Percentiles rank a stretch among this genome's conserved stretches.
These are phyloP conservation scores for Marronus borbonicus DNA, from an alignment of 2,888 invertebrate genomes.

Conservation along the genomic window DNA sequence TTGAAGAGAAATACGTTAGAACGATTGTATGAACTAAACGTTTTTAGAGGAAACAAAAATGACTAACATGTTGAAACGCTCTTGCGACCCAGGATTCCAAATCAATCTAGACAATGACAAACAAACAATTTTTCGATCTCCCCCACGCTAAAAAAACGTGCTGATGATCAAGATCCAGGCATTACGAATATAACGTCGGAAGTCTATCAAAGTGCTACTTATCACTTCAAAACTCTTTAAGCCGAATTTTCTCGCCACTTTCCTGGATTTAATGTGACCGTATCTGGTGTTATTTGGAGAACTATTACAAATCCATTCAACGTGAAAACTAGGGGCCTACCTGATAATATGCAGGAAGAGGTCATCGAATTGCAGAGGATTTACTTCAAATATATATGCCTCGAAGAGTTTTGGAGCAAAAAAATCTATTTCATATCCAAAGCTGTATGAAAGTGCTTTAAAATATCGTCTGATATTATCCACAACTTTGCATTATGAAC, in stretches of 20 bases:
- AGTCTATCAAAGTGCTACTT: no score
- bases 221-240: no score
- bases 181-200: no score
- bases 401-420: background rate
- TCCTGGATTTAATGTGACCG: background rate
- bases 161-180: no score
- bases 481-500: background rate
- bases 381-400: background rate
- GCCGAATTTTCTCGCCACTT: background rate
- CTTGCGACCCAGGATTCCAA: background rate
- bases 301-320: background rate
- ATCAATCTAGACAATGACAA: background rate
- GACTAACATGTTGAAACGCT: background rate
- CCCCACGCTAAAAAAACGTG: no score
- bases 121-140: background rate
- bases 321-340: background rate
- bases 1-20: no score
- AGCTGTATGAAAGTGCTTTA: constrained; percentile 9
- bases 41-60: no score
- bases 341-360: no score
- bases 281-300: background rate
- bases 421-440: constrained; percentile 1
- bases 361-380: no score
- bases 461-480: background rate
- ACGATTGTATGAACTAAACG: no score